Percentiles rank a stretch among this genome's conserved stretches.
phyloP scores from a whole-genome alignment of 2,888 invertebrate species.

The Harmothoe impar region DNA sequence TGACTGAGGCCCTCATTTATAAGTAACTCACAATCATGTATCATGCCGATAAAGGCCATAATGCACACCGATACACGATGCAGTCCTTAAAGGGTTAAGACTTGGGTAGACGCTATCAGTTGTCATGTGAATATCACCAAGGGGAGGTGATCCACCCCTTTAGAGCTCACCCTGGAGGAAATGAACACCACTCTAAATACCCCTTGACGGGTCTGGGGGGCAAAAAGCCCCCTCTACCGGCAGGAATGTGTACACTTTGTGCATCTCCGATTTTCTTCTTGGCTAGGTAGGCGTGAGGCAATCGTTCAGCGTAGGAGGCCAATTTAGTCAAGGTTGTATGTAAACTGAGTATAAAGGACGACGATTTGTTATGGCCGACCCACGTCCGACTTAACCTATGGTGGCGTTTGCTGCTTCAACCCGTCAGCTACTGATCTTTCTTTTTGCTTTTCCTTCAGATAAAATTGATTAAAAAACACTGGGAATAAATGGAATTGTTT shows the following conservation, averaged over 20 bases:
- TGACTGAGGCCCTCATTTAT: no score
- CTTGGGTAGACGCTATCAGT: neutral
- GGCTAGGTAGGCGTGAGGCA: constrained; percentile 14
- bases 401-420: no score
- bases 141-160: neutral
- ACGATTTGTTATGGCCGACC: neutral
- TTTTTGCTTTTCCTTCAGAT: no score
- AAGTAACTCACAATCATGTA: no score
- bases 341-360: constrained; percentile 8
- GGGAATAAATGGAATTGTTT: no score
- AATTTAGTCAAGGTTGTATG: constrained; percentile 19
- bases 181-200: constrained; percentile 16
- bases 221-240: neutral
- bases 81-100: no score
- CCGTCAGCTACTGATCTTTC: no score
- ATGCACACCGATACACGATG: no score
- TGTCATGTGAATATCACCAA: constrained; percentile 1
- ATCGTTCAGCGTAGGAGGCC: neutral
- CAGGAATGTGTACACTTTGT: neutral
- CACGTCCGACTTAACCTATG: neutral
- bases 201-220: neutral
- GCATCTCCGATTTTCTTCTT: neutral
- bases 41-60: no score
- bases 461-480: no score
- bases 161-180: constrained; percentile 3